These are phyloP conservation scores for Meloe dianella DNA, from an alignment of 2,888 invertebrate species.

Conservation along the genomic window DNA sequence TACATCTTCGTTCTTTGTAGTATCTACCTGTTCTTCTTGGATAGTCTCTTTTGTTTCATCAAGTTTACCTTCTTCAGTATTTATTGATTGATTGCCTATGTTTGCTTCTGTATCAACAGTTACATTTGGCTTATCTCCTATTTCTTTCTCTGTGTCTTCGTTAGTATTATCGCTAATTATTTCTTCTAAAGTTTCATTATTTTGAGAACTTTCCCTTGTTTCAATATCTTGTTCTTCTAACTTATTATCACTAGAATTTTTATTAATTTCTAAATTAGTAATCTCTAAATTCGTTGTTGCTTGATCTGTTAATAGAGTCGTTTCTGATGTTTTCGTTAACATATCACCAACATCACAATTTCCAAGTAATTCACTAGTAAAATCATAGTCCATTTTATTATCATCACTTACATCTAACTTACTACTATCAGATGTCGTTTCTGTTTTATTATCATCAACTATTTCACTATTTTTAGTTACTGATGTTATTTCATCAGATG, in stretches of 20 bases:
- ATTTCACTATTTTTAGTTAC: neutral
- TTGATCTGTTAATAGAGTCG: neutral
- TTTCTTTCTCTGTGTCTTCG: too few relatives aligned
- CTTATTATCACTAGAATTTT: neutral
- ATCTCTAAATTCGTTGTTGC: neutral
- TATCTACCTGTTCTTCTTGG: neutral
- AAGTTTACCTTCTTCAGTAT: neutral
- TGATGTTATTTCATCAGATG: neutral
- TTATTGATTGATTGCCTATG: neutral
- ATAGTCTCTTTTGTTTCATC: neutral
- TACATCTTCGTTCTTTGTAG: too few relatives aligned
- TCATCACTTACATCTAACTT: neutral
- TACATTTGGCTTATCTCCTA: neutral
- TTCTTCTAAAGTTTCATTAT: neutral
- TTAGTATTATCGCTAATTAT: neutral
- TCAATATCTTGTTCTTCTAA: neutral
- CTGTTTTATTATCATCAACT: neutral
- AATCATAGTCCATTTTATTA: conserved; percentile 4
- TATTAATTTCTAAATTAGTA: neutral
- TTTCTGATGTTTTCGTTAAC: neutral
- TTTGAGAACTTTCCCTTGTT: neutral
- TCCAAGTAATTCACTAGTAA: neutral
- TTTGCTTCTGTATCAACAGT: neutral
- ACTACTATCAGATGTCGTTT: neutral
- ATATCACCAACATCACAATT: conserved; percentile 3